Base-by-base conservation (phyloP, 1,140 invertebrate genomes). In the Leptestheria dahalacensis region DNA sequence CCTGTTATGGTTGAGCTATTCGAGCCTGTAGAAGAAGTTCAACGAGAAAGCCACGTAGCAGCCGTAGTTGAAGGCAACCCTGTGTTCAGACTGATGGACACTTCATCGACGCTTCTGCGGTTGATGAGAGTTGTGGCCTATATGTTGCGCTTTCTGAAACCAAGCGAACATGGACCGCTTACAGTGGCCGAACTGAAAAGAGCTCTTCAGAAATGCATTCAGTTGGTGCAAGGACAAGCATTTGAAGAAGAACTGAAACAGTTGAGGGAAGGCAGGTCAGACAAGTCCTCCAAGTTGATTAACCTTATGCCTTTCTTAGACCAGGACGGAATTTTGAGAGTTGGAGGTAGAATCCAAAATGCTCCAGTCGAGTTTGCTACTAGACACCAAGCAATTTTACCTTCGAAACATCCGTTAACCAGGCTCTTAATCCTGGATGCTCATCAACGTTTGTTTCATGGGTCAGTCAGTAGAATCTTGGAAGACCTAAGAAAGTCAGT, bases 261-360 rank as follows among this genome's bases (percentile, higher is more conserved):
- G 11, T n/a, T n/a, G 46, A 11, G 11, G 46, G 46, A 47, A 47
- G n/a, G 46, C n/a, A 47, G 1, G 46, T 47, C 11, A 47, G n/a
- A 47, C 11, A 12, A 47, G 11, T n/a, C 23, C 48, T 49, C 48
- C 48, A n/a, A n/a, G 3, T 15, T 49, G 23, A 18, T 3, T 3
- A 49, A 15, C 3, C 4, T 49, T 3, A 49, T 3, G 3, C 48
- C 48, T 3, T 49, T 9, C 12, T 20, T 49, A 18, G 46, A 57
- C 20, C 2, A 57, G 26, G 58, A 65, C 18, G 63, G 59, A 20
- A 11, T 62, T n/a, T 3, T 65, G 0, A 6, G 53, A 11, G 46
- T 58, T 9, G 29, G 54, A 0, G 63, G 64, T 24, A 56, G 65
- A 48, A 54, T 63, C 9, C 21, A 48, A 21, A 56, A 52, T 6